These are phyloP conservation scores for Craterocephalus amniculus DNA, from an alignment of 2,797 vertebrate species.

Conservation along the genomic window DNA sequence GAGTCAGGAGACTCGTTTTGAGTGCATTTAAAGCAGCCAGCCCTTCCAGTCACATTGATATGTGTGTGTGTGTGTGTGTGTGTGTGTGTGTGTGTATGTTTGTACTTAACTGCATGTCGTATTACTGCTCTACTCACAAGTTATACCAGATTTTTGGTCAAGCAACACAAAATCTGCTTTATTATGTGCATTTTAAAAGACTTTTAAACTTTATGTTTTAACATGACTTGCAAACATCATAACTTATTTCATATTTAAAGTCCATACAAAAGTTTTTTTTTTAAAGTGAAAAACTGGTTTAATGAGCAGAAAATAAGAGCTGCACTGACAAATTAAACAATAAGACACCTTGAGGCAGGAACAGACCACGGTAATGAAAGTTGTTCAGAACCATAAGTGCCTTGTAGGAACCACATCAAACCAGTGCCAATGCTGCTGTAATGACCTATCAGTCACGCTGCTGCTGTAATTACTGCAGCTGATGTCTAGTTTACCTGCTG, in stretches of 20 bases:
- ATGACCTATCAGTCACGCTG: constrained; percentile 17
- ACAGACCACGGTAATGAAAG: constrained; percentile 5
- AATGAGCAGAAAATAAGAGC: constrained; percentile 8
- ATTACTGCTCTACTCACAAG: neutral
- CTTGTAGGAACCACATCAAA: constrained; percentile 6
- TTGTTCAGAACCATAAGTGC: neutral
- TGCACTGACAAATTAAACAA: constrained; percentile 8
- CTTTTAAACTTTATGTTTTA: neutral
- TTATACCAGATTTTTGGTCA: neutral
- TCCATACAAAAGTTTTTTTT: neutral
- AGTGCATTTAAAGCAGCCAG: constrained; percentile 67
- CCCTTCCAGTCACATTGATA: constrained; percentile 48
- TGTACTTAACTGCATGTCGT: constrained; percentile 1
- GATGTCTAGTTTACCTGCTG: neutral
- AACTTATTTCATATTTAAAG: neutral
- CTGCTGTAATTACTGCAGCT: constrained; percentile 8
- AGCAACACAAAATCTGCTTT: neutral
- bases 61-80: constrained; percentile 21
- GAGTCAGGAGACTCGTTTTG: constrained; percentile 69
- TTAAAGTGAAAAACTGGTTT: neutral
- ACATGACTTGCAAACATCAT: neutral
- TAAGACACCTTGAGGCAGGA: constrained; percentile 2
- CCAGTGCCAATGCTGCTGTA: neutral
- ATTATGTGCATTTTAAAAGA: neutral
- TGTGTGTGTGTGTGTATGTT: constrained; percentile 10